These are phyloP conservation scores for Eptesicus fuscus DNA, from an alignment of 2,113 vertebrate genomes.

Conservation along the genomic window DNA sequence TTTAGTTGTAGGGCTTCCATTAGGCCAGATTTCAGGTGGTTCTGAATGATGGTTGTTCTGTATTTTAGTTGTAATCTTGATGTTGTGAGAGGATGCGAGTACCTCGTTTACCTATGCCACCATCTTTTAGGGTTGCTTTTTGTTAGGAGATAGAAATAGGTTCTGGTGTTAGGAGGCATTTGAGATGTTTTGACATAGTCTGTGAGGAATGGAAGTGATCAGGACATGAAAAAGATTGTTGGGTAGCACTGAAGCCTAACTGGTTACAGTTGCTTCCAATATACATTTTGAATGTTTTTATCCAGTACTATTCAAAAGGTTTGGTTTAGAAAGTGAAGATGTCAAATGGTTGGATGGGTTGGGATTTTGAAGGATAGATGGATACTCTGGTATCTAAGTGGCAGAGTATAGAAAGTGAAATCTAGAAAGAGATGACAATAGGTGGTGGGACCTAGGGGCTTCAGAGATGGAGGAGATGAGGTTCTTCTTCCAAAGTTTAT, in stretches of 20 bases:
- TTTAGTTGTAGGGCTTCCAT: no score
- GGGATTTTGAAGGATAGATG: not conserved
- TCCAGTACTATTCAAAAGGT: not conserved
- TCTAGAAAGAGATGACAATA: not conserved
- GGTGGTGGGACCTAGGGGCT: not conserved
- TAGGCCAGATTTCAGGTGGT: no score
- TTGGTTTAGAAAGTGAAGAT: constrained; percentile 32
- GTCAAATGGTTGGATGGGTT: not conserved
- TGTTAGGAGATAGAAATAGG: not conserved
- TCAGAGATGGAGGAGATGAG: not conserved
- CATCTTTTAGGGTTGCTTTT: not conserved
- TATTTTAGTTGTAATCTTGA: no score
- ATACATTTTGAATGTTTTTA: not conserved
- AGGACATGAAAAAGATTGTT: not conserved
- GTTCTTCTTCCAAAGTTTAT: not conserved
- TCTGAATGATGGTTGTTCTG: no score
- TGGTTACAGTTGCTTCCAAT: constrained; percentile 5
- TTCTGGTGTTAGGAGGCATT: not conserved
- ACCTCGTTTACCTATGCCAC: no score
- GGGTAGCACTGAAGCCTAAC: not conserved
- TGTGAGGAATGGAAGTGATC: not conserved
- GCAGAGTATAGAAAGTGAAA: not conserved
- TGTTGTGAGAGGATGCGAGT: no score
- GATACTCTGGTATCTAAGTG: not conserved
- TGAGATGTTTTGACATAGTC: not conserved